These are phyloP conservation scores for Eremophila alpestris DNA, from an alignment of 2,797 vertebrate genomes.

Conservation along the genomic window DNA sequence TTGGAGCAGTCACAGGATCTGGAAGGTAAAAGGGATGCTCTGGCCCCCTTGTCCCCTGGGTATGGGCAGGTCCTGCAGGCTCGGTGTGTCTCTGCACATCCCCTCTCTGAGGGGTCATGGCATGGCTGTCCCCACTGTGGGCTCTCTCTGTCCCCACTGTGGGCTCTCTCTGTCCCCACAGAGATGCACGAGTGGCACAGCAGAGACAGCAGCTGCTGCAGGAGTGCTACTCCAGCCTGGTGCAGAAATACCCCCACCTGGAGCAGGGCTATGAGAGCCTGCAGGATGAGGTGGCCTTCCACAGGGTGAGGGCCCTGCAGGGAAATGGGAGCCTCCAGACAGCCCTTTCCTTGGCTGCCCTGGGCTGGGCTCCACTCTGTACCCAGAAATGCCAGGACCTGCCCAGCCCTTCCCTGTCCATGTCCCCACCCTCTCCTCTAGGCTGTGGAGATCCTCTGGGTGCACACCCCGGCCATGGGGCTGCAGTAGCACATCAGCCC, in stretches of 20 bases:
- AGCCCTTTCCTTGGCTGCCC: neutral
- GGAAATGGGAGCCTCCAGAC: rapidly evolving
- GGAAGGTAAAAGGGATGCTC: slow-evolving; percentile 55
- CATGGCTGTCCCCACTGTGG: neutral
- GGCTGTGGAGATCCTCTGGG: neutral
- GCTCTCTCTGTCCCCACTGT: neutral
- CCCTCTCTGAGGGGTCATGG: rapidly evolving
- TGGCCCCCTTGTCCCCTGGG: neutral
- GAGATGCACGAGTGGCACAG: neutral
- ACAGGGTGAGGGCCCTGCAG: neutral
- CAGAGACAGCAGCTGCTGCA: neutral
- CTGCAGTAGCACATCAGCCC: neutral
- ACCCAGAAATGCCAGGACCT: neutral
- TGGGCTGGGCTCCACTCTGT: neutral
- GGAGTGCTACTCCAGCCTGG: neutral
- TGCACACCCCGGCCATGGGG: rapidly evolving
- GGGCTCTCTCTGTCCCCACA: neutral
- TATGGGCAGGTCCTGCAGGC: neutral
- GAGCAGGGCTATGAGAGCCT: slow-evolving; percentile 80
- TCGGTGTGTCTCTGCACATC: rapidly evolving
- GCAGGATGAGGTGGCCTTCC: neutral
- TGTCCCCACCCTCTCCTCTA: neutral
- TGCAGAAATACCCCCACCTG: neutral
- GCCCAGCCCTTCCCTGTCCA: neutral
- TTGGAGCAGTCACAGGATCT: slow-evolving; percentile 67